Evolutionary conservation across 2,113 vertebrate genomes (phyloP).

Genomic region (Holacanthus passer): DNA sequence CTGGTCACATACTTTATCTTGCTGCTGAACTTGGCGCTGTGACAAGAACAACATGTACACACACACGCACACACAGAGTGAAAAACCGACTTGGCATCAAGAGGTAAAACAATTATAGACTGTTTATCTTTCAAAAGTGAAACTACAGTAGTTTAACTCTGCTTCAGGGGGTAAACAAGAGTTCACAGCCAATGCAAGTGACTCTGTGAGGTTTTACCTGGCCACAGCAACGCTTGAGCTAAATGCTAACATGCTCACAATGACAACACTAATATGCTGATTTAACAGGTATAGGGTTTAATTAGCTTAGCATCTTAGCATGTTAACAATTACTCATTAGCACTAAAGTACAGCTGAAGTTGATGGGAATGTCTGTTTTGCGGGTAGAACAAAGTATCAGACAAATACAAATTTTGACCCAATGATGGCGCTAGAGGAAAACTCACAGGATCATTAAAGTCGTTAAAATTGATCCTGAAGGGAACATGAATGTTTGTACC

Average conservation of each 20-base stretch:
- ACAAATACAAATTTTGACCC: not conserved
- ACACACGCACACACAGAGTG: constrained; percentile 18
- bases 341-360: not conserved
- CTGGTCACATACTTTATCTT: constrained; percentile 95
- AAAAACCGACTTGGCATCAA: constrained; percentile 6
- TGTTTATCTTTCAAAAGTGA: not conserved
- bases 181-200: not conserved
- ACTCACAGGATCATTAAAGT: not conserved
- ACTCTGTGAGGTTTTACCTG: not conserved
- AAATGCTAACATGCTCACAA: not conserved
- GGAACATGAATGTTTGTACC: not conserved
- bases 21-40: constrained; percentile 97
- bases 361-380: not conserved
- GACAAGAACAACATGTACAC: constrained; percentile 27
- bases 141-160: not conserved
- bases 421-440: not conserved
- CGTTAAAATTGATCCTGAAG: not conserved
- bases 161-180: not conserved
- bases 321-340: not conserved
- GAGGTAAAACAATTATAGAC: not conserved
- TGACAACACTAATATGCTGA: not conserved
- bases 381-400: not conserved
- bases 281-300: not conserved
- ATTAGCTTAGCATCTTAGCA: too few species aligned
- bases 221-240: not conserved